phyloP scores from a whole-genome alignment of 1,140 invertebrate species.

The Radopholus similis region DNA sequence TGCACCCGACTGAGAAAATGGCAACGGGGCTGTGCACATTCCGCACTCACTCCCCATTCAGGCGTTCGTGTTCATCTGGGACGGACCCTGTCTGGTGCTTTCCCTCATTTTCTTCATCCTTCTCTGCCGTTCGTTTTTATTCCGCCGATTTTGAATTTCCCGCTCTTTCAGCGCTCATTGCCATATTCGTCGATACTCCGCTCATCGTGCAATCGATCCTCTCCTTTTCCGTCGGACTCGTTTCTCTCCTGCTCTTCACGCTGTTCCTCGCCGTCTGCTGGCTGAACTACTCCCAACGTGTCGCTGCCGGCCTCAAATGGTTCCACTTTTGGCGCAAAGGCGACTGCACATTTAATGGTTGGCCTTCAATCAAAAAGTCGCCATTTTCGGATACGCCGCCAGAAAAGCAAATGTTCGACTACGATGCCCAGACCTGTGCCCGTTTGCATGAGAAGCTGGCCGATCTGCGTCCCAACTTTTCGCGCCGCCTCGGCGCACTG shows the following conservation, averaged over 20 bases:
- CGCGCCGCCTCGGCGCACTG: conserved; percentile 27
- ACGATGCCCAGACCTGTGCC: conserved; percentile 25
- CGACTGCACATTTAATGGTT: conserved; percentile 41
- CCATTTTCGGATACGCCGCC: neutral
- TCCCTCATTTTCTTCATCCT: conserved; percentile 11
- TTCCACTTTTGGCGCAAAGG: conserved; percentile 37
- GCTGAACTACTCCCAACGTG: conserved; percentile 27
- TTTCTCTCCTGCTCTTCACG: conserved; percentile 28
- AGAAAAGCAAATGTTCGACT: conserved; percentile 41
- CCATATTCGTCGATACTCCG: conserved; percentile 1
- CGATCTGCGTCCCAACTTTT: conserved; percentile 32
- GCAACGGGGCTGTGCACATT: neutral
- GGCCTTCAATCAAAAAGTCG: neutral
- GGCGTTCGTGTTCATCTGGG: conserved; percentile 33
- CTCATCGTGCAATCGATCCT: conserved; percentile 21
- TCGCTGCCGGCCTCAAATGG: conserved; percentile 45
- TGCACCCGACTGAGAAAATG: conserved; percentile 44
- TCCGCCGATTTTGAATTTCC: neutral
- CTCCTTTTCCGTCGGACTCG: conserved; percentile 23
- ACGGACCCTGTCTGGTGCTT: conserved; percentile 27
- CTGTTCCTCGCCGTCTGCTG: conserved; percentile 40
- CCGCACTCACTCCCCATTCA: neutral
- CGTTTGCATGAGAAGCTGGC: conserved; percentile 41
- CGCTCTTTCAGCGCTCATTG: conserved; percentile 16
- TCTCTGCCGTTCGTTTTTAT: neutral